A percentile compares a stretch with the other conserved stretches of the same genome.
These are phyloP conservation scores for Sarcophilus harrisii DNA, from an alignment of 2,797 vertebrate species.

Conservation along the genomic window DNA sequence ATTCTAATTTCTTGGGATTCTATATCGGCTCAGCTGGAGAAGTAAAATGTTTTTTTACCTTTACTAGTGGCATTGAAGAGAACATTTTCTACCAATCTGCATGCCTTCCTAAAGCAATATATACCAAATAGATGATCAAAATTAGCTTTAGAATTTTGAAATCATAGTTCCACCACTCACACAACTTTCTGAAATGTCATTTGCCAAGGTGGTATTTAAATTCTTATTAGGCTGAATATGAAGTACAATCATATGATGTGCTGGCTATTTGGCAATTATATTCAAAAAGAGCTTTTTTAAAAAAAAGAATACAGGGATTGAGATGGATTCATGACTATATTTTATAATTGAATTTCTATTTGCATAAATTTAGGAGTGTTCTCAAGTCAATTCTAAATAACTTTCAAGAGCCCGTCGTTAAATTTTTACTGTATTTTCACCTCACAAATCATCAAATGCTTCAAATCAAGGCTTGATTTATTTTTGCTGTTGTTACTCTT, in stretches of 20 bases:
- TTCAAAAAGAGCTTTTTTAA: neutral
- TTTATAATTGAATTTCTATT: neutral
- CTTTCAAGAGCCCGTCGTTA: neutral
- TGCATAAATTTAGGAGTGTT: neutral
- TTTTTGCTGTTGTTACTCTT: neutral
- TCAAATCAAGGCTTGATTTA: neutral
- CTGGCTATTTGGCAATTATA: neutral
- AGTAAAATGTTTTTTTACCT: neutral
- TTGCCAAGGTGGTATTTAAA: neutral
- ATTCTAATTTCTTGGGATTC: neutral
- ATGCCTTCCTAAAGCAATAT: neutral
- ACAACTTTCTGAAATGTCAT: neutral
- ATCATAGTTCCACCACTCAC: neutral
- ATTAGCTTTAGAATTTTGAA: neutral
- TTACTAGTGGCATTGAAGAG: neutral
- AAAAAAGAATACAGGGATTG: neutral
- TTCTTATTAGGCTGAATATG: neutral
- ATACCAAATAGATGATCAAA: neutral
- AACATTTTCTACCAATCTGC: neutral
- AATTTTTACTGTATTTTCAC: neutral
- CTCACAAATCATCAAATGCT: neutral
- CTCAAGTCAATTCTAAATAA: neutral
- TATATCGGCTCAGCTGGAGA: neutral
- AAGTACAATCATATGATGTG: neutral
- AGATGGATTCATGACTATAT: neutral